Conservation (phyloP, 2,888 invertebrate genomes). For the Homarus gammarus region DNA sequence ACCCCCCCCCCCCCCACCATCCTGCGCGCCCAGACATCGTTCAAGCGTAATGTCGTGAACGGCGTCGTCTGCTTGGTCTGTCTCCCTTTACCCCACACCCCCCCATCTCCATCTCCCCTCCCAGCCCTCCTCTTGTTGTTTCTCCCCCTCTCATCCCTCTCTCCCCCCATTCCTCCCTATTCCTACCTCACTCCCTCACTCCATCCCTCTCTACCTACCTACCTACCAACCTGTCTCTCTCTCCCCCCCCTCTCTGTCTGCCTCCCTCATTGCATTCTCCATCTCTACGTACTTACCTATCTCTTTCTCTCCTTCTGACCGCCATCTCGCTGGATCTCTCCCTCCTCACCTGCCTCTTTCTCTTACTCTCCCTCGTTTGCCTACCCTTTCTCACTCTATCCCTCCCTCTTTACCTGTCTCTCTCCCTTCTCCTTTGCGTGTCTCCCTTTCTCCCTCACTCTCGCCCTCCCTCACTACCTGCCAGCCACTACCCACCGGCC, state of each 20-base stretch:
- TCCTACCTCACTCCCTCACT: background rate
- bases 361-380: background rate
- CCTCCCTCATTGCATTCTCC: background rate
- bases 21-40: background rate
- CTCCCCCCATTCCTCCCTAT: background rate
- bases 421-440: background rate
- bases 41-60: background rate
- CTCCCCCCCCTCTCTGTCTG: background rate
- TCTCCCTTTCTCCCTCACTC: background rate
- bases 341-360: background rate
- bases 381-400: background rate
- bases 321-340: background rate
- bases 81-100: background rate
- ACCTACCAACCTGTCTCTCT: background rate
- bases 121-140: background rate
- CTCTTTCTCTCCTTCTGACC: background rate
- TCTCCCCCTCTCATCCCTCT: background rate
- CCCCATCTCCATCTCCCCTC: background rate
- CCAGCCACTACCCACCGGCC: background rate
- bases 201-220: background rate
- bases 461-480: background rate
- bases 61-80: background rate
- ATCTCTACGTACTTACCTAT: background rate
- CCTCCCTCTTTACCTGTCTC: background rate
- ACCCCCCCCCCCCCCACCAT: background rate